Conservation (phyloP, 2,888 invertebrate species). For the Endotricha flammealis region DNA sequence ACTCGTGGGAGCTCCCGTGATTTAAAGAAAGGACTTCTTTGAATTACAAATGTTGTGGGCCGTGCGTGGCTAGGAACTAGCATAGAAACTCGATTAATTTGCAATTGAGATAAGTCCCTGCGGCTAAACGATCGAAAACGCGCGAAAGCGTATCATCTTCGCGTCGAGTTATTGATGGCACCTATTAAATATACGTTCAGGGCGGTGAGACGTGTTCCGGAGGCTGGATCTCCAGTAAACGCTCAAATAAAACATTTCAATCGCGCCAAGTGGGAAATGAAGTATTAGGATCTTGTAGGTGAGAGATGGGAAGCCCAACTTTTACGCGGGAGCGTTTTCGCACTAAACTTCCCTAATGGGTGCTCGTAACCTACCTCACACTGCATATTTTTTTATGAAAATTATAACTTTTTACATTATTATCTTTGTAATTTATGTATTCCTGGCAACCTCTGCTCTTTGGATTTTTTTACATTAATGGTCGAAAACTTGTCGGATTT, state of each 20-base stretch:
- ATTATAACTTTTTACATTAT: conserved; percentile 9
- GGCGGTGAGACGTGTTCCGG: conserved; percentile 42
- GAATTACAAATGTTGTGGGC: conserved; percentile 57
- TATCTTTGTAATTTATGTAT: too few relatives aligned
- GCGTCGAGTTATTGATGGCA: conserved; percentile 73
- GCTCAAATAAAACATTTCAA: conserved; percentile 71
- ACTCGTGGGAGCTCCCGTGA: conserved; percentile 35
- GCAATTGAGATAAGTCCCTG: conserved; percentile 69
- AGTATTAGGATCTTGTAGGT: conserved; percentile 54
- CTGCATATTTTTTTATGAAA: conserved; percentile 12
- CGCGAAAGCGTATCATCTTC: conserved; percentile 66
- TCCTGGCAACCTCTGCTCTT: neutral
- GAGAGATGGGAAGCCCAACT: conserved; percentile 47
- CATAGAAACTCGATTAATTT: conserved; percentile 71
- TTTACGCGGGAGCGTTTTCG: conserved; percentile 34
- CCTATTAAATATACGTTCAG: conserved; percentile 76
- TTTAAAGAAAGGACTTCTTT: conserved; percentile 51
- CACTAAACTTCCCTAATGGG: conserved; percentile 30
- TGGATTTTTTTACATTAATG: neutral
- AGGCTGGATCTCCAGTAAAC: conserved; percentile 45
- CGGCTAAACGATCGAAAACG: conserved; percentile 57
- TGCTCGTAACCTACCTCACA: conserved; percentile 17
- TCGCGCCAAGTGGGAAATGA: conserved; percentile 63
- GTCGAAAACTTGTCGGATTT: too few relatives aligned
- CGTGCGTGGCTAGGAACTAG: conserved; percentile 47